Evolutionary conservation across 2,888 invertebrate species (phyloP), one percentile per base, ranked within the genome.

Genomic region (Ormia ochracea): DNA sequence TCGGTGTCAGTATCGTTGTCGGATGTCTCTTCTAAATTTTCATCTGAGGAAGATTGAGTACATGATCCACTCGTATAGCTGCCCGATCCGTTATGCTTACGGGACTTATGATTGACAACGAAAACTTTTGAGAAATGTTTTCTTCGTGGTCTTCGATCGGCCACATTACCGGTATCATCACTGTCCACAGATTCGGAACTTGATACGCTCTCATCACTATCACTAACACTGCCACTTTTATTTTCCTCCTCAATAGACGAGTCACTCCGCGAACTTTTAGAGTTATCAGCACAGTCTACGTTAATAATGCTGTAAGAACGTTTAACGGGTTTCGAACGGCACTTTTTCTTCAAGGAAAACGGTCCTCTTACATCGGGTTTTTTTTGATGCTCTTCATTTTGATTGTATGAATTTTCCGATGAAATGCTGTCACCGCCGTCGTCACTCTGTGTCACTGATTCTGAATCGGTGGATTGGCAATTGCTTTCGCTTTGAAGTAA

Each of bases 51-150:
- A 66, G 89, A 88, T 56, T 93, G 92, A 45, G 91, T 90, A 65
- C 92, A 93, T 0, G 92, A 92, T 2, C 93, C 92, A 6, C 92
- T 92, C 91, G 92, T 17, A 91, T 92, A 66, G 2, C 63, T 68
- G 4, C 43, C 52, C 1, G 43, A 66, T 17, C 33, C 68, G 1
- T 38, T 38, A 23, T 81, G 80, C 45, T 76, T 81, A 4, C 78
- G 65, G 3, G 81, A 81, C 74, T 85, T 85, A 6, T 92, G 93
- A 84, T 94, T 94, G 19, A 94, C 93, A 1, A 94, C 92, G 85
- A 94, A 94, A 17, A 94, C 93, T 69, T 93, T 91, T 36, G 93
- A 93, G 85, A 94, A 94, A 41, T 90, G 88, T 68, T 90, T 90
- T 63, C 90, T 90, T 82, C 91, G 91, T 10, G 91, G 89, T 59